A percentile compares a stretch with the other conserved stretches of the same genome.
phyloP scores from a whole-genome alignment of 2,888 invertebrate species.

The Quadroppia sp. region DNA sequence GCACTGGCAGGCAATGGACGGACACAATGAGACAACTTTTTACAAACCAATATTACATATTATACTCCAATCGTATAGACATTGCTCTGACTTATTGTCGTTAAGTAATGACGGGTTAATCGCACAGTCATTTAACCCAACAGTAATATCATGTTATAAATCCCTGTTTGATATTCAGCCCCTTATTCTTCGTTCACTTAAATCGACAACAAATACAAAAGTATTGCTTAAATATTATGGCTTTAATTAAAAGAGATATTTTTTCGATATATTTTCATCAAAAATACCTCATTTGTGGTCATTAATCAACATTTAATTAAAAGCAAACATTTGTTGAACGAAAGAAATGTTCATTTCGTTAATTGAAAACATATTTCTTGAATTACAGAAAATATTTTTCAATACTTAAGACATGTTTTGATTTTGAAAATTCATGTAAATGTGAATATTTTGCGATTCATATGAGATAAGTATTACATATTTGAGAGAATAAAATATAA shows the following conservation, averaged over 20 bases:
- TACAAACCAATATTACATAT: background rate
- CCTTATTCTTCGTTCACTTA: background rate
- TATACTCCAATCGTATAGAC: background rate
- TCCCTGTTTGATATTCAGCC: background rate
- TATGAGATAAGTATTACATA: background rate
- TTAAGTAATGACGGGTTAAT: slow-evolving; percentile 19
- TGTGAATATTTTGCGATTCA: too few relatives aligned
- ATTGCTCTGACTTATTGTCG: slow-evolving; percentile 17
- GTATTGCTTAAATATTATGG: background rate
- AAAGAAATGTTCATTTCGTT: too few relatives aligned
- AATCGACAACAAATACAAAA: too few relatives aligned
- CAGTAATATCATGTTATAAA: background rate
- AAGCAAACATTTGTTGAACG: too few relatives aligned
- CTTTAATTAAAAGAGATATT: slow-evolving; percentile 11
- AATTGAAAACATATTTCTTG: too few relatives aligned
- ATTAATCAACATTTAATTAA: background rate
- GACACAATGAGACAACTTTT: background rate
- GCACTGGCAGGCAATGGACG: background rate
- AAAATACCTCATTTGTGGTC: background rate
- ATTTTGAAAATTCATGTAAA: too few relatives aligned
- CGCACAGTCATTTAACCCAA: background rate
- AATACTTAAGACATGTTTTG: too few relatives aligned
- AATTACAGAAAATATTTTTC: too few relatives aligned
- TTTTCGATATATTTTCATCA: background rate
- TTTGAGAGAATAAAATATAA: background rate